These are phyloP conservation scores for Agonum fuliginosum DNA, from an alignment of 2,888 invertebrate species.

Conservation along the genomic window DNA sequence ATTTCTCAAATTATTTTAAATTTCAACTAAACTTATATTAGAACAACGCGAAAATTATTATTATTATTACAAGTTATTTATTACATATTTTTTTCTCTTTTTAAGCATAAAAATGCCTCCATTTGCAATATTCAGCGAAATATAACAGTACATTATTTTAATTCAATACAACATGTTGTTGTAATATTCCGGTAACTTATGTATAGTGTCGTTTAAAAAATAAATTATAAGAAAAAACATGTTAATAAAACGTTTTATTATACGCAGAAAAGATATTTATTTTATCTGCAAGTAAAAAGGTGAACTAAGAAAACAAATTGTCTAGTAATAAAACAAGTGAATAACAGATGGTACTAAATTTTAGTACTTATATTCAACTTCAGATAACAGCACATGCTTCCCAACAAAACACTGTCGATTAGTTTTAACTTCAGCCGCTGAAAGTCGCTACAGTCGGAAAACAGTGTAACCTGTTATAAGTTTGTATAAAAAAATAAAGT, in stretches of 20 bases:
- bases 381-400: not conserved
- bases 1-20: constrained; percentile 51
- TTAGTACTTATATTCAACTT: no score
- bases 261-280: not conserved
- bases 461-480: constrained; percentile 56
- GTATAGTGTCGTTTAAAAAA: no score
- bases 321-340: not conserved
- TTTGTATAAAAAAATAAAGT: no score
- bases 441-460: constrained; percentile 61
- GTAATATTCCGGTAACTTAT: no score
- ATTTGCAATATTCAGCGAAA: no score
- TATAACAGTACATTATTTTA: no score
- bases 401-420: not conserved
- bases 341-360: not conserved
- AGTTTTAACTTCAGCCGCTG: constrained; percentile 61
- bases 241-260: no score
- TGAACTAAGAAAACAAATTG: not conserved
- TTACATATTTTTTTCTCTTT: no score
- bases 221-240: no score
- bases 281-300: not conserved
- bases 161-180: no score
- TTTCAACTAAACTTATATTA: constrained; percentile 4
- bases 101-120: no score
- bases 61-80: constrained; percentile 19
- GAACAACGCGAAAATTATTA: not conserved